A percentile compares a stretch with the other conserved stretches of the same genome.
Conservation (phyloP, 2,113 vertebrate genomes). For the Eulacestoma nigropectus region DNA sequence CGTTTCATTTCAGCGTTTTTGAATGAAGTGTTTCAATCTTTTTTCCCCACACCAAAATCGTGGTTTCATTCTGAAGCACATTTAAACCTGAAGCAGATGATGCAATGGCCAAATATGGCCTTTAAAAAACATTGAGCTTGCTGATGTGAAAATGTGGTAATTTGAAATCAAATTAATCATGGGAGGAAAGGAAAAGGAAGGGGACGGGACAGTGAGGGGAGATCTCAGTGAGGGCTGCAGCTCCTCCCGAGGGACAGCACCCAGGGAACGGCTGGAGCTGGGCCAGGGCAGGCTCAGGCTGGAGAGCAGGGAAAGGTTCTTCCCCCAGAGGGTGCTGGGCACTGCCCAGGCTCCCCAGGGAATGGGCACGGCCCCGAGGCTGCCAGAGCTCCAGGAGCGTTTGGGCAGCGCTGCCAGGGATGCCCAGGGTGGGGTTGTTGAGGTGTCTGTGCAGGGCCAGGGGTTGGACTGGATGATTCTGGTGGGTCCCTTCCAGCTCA, state of each 20-base stretch:
- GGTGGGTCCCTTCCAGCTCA: background rate
- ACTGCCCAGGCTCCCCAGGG: background rate
- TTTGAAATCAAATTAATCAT: background rate
- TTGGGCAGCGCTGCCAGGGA: background rate
- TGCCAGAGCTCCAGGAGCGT: background rate
- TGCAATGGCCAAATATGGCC: background rate
- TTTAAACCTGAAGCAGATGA: background rate
- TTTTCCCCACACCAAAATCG: background rate
- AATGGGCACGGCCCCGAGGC: background rate
- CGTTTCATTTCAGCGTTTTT: background rate
- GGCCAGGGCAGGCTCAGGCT: background rate
- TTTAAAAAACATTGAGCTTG: background rate
- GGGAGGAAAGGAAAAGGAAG: background rate
- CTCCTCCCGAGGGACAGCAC: background rate
- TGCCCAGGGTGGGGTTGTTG: background rate
- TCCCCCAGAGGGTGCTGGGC: background rate
- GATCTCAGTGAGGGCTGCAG: accelerated
- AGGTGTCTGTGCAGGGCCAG: background rate
- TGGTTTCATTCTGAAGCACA: background rate
- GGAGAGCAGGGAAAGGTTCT: background rate
- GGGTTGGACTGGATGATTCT: accelerated
- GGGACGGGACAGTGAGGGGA: background rate
- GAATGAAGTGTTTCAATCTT: background rate
- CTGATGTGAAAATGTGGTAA: background rate
- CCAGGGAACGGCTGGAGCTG: background rate